Evolutionary conservation across 2,113 vertebrate species (phyloP).

Genomic region (Nicator chloris): DNA sequence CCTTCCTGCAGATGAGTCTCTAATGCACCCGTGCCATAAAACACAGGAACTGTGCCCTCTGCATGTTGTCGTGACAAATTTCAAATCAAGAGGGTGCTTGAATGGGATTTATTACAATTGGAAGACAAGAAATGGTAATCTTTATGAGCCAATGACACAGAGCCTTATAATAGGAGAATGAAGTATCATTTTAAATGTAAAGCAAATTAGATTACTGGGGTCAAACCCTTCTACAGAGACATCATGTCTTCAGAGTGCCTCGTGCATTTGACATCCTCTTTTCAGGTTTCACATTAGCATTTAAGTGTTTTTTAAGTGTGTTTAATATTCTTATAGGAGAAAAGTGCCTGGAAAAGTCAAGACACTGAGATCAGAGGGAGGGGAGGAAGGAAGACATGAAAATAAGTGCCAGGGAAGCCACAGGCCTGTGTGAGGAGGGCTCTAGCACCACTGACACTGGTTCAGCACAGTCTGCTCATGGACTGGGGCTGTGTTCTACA

Average conservation of each 20-base stretch:
- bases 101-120: conserved; percentile 73
- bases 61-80: conserved; percentile 69
- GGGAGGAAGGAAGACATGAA: neutral
- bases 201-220: conserved; percentile 75
- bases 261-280: conserved; percentile 42
- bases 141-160: conserved; percentile 67
- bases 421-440: neutral
- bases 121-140: conserved; percentile 73
- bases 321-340: conserved; percentile 39
- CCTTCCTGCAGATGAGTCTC: conserved; percentile 32
- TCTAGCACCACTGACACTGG: fast-evolving
- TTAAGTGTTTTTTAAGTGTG: conserved; percentile 61
- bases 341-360: conserved; percentile 29
- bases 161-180: conserved; percentile 71
- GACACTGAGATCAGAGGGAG: neutral
- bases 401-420: neutral
- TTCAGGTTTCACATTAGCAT: conserved; percentile 59
- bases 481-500: neutral
- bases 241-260: conserved; percentile 31
- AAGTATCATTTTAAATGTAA: conserved; percentile 77
- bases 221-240: conserved; percentile 68
- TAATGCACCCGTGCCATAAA: conserved; percentile 26
- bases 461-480: fast-evolving
- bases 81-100: conserved; percentile 71
- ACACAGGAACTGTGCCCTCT: conserved; percentile 49